Evolutionary conservation across 2,797 vertebrate genomes (phyloP), one percentile per base, ranked within the genome.

Genomic region (Coluber constrictor): DNA sequence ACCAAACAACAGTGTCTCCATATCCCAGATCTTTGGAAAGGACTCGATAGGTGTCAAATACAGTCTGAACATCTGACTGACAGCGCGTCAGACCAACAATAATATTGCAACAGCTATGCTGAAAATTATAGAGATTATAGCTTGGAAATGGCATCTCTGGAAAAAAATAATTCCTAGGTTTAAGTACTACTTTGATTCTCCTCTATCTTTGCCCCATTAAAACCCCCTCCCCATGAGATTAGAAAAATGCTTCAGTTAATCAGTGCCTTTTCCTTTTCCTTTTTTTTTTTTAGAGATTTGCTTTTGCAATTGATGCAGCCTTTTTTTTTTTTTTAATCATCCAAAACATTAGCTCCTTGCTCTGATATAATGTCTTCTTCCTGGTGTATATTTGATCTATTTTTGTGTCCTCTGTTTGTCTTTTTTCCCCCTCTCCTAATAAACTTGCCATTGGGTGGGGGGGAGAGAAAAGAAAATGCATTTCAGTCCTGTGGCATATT

Each of bases 371-470:
- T 91, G 92, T 56, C 12, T 92, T 56, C 12, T 93, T 1, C 93
- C 91, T 61, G 23, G 59, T 90, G 20, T 5, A 37, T 4, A 92
- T 96, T 94, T 95, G 66, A 94, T 94, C 90, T 94, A 88, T 92
- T 93, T 7, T 32, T 47, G 18, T 93, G 20, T 93, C 60, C 88
- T 79, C 18, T 2, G 20, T 92, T 79, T 74, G 1, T 90, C 90
- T 94, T 55, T 16, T 90, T 90, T 95, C 0, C 0, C 5, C 3
- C 88, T 94, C 90, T 25, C 90, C 90, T 95, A 94, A 92, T 18
- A 5, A 70, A 87, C 55, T 7, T 57, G 63, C 43, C 90, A 86
- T 29, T 32, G 47, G 93, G 55, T 13, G 27, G 1, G 93, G 57
- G 87, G 12, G 4, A 70, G 12, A 32, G 56, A 37, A 51, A 5